A percentile compares a stretch with the other conserved stretches of the same genome.
Conservation (phyloP, 2,888 invertebrate species). For the Acrocyrtus sp. region DNA sequence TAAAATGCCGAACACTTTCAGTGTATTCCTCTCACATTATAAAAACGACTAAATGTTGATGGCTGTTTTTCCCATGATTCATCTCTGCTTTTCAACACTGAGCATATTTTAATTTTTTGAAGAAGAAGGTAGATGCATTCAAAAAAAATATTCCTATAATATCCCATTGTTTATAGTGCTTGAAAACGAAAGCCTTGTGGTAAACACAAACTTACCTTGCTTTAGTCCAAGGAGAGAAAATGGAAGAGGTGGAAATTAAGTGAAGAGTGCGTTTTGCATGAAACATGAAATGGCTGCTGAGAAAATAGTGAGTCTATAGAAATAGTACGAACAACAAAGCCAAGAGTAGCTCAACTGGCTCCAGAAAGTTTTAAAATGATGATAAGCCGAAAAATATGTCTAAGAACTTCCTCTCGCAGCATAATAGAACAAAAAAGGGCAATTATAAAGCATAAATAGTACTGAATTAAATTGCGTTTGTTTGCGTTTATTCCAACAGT, state of each 20-base stretch:
- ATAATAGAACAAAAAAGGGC: too few relatives aligned
- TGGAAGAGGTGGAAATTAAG: neutral
- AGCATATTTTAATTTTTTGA: neutral
- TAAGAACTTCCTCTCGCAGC: too few relatives aligned
- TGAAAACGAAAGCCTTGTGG: slow-evolving; percentile 21
- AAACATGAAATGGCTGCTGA: slow-evolving; percentile 10
- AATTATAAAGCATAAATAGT: too few relatives aligned
- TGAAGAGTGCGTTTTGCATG: neutral
- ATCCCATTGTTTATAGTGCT: slow-evolving; percentile 20
- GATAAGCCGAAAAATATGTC: too few relatives aligned
- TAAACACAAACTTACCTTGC: slow-evolving; percentile 21
- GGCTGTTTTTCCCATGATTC: slow-evolving; percentile 46
- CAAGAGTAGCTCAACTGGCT: too few relatives aligned
- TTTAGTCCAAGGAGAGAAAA: slow-evolving; percentile 32
- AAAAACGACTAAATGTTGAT: neutral
- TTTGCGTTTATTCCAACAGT: too few relatives aligned
- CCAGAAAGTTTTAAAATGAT: too few relatives aligned
- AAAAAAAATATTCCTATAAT: too few relatives aligned
- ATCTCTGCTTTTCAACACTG: slow-evolving; percentile 9
- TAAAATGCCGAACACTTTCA: neutral
- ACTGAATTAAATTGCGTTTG: too few relatives aligned
- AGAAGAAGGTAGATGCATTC: neutral
- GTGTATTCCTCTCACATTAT: neutral
- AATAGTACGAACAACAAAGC: too few relatives aligned
- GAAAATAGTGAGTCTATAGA: too few relatives aligned